Conservation (phyloP, 2,113 vertebrate species). For the Trichechus manatus region DNA sequence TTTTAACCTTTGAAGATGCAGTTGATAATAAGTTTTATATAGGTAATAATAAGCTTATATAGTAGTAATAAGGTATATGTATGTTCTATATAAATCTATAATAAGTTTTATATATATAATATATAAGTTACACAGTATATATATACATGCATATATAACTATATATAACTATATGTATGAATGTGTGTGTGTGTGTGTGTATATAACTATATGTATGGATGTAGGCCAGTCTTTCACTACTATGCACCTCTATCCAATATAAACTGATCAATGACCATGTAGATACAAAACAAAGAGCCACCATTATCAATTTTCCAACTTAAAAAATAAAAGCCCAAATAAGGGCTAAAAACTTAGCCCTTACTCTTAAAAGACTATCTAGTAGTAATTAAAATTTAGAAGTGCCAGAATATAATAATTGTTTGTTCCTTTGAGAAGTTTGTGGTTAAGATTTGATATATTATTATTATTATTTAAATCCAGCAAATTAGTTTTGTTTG, state of each 20-base stretch:
- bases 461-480: constrained; percentile 42
- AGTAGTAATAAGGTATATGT: not conserved
- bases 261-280: not conserved
- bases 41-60: not conserved
- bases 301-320: constrained; percentile 34
- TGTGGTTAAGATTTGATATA: not conserved
- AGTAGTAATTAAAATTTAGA: constrained; percentile 43
- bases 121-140: no score
- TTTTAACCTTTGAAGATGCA: constrained; percentile 14
- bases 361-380: constrained; percentile 42
- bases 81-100: no score
- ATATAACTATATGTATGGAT: no score
- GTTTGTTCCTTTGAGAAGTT: constrained; percentile 40
- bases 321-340: constrained; percentile 31
- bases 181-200: not conserved
- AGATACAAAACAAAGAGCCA: not conserved
- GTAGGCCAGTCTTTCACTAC: not conserved
- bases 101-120: no score
- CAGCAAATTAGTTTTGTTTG: not conserved
- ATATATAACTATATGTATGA: not conserved
- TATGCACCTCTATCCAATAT: not conserved
- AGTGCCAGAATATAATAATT: constrained; percentile 3
- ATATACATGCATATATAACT: no score
- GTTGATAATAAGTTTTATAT: not conserved
- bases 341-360: not conserved